Evolutionary conservation across 2,113 vertebrate genomes (phyloP), one percentile per base, ranked within the genome.

Genomic region (Psophia crepitans): DNA sequence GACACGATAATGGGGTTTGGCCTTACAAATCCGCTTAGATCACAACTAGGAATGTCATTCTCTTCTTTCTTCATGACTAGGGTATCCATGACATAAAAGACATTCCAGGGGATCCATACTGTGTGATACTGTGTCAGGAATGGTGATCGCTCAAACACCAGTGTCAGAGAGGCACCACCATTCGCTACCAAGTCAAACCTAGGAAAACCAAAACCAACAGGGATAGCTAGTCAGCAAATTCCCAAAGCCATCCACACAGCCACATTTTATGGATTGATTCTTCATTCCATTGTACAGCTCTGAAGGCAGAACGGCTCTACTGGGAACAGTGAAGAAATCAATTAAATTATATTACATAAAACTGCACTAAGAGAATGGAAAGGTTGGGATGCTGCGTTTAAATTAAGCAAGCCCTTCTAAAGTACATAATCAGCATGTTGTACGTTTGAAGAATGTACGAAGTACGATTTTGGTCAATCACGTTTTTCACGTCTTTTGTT

Each of bases 171-270:
- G 9, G 99, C 99, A 2, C 99, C 99, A 0, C 99, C 99, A 37
- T 99, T 99, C 0, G 99, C 99, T 96, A 99, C 97, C 96, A 99
- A 95, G 97, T 99, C 99, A 96, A 99, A 99, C 99, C 99, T 99
- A 92, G 73, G 26, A 32, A 92, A 92, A 93, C 1, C 26, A 53
- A 53, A 15, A n/a, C n/a, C 83, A 84, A 68, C 63, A 85, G 85
- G 14, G 7, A 24, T 37, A 83, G 53, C 64, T 39, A 82, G 90
- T 85, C 70, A 93, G 90, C 63, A 90, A 95, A 60, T 61, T 71
- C 58, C 77, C 82, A 91, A 71, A 94, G 53, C 48, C 53, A 32
- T 2, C 39, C 60, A 87, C 11, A 93, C 11, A 93, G 54, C 89
- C 69, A 77, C 46, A 65, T 94, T 94, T 96, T 58, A 93, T 5